These are phyloP conservation scores for Bubalus kerabau DNA, from an alignment of 2,113 vertebrate genomes.

Conservation along the genomic window DNA sequence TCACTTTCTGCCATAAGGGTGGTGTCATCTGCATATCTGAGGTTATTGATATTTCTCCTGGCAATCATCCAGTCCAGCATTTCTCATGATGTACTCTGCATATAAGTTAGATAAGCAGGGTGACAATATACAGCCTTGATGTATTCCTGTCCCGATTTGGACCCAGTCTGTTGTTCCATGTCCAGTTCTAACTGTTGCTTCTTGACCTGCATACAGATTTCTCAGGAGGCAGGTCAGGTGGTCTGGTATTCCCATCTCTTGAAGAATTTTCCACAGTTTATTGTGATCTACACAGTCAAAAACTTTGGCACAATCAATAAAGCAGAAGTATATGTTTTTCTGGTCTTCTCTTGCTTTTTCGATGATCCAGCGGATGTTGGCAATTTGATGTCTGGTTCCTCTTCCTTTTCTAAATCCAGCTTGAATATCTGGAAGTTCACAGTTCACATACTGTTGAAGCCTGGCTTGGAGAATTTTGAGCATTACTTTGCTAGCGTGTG, in stretches of 20 bases:
- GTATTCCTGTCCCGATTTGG: neutral
- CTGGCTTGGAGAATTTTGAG: neutral
- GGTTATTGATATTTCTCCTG: neutral
- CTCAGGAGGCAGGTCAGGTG: neutral
- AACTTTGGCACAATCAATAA: neutral
- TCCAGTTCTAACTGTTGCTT: neutral
- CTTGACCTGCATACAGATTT: neutral
- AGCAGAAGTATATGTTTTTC: neutral
- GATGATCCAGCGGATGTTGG: neutral
- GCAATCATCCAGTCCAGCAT: neutral
- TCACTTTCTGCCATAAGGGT: neutral
- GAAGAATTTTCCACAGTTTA: neutral
- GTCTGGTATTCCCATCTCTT: neutral
- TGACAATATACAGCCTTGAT: neutral
- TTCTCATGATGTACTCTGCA: neutral
- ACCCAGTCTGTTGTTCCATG: neutral
- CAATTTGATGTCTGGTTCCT: neutral
- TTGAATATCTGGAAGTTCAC: neutral
- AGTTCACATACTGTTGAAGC: neutral
- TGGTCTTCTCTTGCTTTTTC: neutral
- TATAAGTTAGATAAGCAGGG: neutral
- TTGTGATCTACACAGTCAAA: neutral
- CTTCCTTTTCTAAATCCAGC: neutral
- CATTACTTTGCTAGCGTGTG: neutral
- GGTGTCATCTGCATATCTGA: neutral